Conservation (phyloP, 2,113 vertebrate species). For the Phodopus roborovskii region DNA sequence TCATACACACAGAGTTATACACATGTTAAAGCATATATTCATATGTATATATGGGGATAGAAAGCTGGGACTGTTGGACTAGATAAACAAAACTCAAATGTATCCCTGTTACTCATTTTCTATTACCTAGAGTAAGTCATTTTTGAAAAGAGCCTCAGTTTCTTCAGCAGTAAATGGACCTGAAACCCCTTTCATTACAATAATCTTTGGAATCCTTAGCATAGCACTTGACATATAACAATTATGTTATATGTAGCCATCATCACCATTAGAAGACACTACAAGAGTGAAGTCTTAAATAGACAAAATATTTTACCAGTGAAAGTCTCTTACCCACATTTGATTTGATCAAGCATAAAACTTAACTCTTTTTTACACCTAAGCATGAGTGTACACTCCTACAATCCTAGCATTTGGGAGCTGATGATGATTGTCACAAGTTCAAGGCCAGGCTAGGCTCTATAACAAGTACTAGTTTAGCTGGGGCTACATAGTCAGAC, state of each 20-base stretch:
- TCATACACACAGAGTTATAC: background rate
- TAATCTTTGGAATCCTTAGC: background rate
- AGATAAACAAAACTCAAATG: background rate
- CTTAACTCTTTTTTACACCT: background rate
- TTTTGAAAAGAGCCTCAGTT: constrained; percentile 13
- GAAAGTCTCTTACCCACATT: background rate
- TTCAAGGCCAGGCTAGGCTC: background rate
- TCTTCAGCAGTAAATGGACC: constrained; percentile 4
- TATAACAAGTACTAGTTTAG: background rate
- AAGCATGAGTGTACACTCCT: background rate
- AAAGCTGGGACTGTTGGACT: background rate
- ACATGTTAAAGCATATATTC: background rate
- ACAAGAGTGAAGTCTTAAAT: background rate
- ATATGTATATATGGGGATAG: background rate
- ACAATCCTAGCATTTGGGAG: background rate
- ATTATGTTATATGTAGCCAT: background rate
- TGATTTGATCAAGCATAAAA: background rate
- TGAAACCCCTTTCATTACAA: background rate
- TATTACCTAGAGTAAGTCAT: background rate
- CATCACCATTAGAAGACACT: background rate
- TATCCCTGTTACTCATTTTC: background rate
- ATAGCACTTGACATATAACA: background rate
- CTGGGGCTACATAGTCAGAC: background rate
- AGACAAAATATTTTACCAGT: constrained; percentile 11
- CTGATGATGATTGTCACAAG: background rate